Base-by-base conservation (phyloP, 2,797 vertebrate genomes). In the Phataginus tricuspis region DNA sequence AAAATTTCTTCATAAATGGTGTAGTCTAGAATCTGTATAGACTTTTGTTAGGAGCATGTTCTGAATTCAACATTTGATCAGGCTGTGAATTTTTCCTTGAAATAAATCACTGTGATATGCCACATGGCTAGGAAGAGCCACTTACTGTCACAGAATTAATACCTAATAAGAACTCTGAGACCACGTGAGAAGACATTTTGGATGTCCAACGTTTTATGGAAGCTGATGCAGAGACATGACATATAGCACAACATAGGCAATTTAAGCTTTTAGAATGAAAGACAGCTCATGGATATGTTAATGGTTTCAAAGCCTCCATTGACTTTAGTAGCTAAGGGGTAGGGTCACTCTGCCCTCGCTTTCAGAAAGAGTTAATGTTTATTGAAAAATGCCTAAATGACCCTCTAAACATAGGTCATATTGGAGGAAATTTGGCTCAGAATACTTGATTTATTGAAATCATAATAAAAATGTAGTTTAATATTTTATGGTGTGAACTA, bases 1-100 rank as follows among this genome's bases (percentile, higher is more conserved):
- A 94, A 97, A 96, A 97, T 97, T 97, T 97, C 94, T 96, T 95
- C 93, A 78, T 55, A 95, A 90, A 94, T 95, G 89, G 37, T 68
- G 96, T 74, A 94, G 89, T 90, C 91, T 77, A 91, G 66, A 95
- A 88, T 97, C 90, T 93, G 27, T 34, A 78, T 61, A 83, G 91
- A 96, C 37, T 91, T 89, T 94, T 77, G 90, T 92, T 82, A 97
- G 91, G 49, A 88, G n/a, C 57, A 68, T 66, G 95, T 86, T 94
- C n/a, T 95, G 39, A 97, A 57, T 97, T 91, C 89, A 96, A 51
- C 31, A 84, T 96, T 66, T 94, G 85, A 91, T 94, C 86, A 71
- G 61, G 49, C 75, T 93, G 80, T 84, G 74, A 78, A 90, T 71
- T 92, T 95, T 90, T 91, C 79, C 89, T 90, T 90, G 87, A 96